Conservation (phyloP, 1,140 invertebrate genomes). For the Drosophila ambigua region DNA sequence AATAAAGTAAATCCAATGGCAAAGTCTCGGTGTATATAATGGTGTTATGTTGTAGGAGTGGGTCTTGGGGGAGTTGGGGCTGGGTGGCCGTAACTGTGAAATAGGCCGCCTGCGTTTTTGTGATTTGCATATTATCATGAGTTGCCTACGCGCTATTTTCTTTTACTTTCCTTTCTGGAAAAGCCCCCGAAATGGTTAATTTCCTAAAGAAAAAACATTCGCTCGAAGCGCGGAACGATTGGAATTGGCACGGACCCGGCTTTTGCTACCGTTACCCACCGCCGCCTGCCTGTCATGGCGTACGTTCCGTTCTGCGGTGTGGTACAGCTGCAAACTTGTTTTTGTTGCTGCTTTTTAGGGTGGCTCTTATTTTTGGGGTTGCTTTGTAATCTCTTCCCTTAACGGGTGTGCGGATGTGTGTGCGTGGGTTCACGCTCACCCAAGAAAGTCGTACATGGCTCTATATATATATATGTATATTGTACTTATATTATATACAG, state of each 20-base stretch:
- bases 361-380: constrained; percentile 72
- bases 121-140: constrained; percentile 62
- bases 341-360: constrained; percentile 46
- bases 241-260: constrained; percentile 55
- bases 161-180: constrained; percentile 4
- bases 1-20: constrained; percentile 81
- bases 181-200: constrained; percentile 69
- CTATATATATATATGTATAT: constrained; percentile 25
- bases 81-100: constrained; percentile 44
- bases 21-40: constrained; percentile 32
- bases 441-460: constrained; percentile 61
- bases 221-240: constrained; percentile 51
- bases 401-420: constrained; percentile 17
- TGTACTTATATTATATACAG: constrained; percentile 34
- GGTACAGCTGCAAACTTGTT: constrained; percentile 47
- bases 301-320: constrained; percentile 8
- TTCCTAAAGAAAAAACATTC: constrained; percentile 48
- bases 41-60: constrained; percentile 1
- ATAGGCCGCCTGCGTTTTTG: constrained; percentile 62
- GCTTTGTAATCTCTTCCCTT: constrained; percentile 72
- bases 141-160: constrained; percentile 20
- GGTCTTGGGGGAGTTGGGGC: not conserved
- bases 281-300: constrained; percentile 72
- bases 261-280: too few species aligned
- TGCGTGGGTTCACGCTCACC: constrained; percentile 71